phyloP scores from a whole-genome alignment of 2,888 invertebrate genomes.

The Cerastis leucographa region DNA sequence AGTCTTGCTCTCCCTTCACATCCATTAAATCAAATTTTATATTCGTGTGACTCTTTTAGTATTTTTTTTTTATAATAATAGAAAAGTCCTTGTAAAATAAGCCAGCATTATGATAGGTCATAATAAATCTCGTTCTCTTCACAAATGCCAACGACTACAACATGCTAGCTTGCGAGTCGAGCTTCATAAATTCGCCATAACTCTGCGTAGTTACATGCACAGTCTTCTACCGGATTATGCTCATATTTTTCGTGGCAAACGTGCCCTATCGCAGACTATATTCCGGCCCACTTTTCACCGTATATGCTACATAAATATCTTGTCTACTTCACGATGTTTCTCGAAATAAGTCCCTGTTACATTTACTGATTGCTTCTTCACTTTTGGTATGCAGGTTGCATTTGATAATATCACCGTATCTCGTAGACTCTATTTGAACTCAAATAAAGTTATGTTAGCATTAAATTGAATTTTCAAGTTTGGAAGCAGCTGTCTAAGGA shows the following conservation, averaged over 20 bases:
- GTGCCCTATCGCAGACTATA: slow-evolving; percentile 75
- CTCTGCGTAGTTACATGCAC: slow-evolving; percentile 41
- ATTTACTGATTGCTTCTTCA: slow-evolving; percentile 33
- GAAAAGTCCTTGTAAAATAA: not conserved
- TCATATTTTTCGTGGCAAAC: slow-evolving; percentile 73
- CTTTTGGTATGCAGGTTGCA: slow-evolving; percentile 21
- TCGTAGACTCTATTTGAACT: slow-evolving; percentile 24
- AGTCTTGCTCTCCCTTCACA: not conserved
- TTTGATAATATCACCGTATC: slow-evolving; percentile 23
- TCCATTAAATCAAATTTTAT: not conserved
- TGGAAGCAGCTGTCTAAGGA: slow-evolving; percentile 46
- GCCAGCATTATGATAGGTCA: not conserved
- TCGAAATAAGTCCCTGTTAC: slow-evolving; percentile 11
- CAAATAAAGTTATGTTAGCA: slow-evolving; percentile 33
- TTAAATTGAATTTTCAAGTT: slow-evolving; percentile 51
- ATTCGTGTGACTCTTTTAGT: not conserved
- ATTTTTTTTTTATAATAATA: not conserved
- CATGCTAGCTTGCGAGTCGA: slow-evolving; percentile 20
- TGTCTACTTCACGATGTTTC: slow-evolving; percentile 24
- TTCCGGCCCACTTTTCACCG: slow-evolving; percentile 47
- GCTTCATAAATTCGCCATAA: slow-evolving; percentile 57
- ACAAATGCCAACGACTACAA: slow-evolving; percentile 29
- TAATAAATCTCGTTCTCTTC: slow-evolving; percentile 18
- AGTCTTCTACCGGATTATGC: slow-evolving; percentile 65
- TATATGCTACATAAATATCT: slow-evolving; percentile 43